A percentile compares a stretch with the other conserved stretches of the same genome.
Conservation (phyloP, 2,113 vertebrate genomes). For the Psephotus haematonotus region DNA sequence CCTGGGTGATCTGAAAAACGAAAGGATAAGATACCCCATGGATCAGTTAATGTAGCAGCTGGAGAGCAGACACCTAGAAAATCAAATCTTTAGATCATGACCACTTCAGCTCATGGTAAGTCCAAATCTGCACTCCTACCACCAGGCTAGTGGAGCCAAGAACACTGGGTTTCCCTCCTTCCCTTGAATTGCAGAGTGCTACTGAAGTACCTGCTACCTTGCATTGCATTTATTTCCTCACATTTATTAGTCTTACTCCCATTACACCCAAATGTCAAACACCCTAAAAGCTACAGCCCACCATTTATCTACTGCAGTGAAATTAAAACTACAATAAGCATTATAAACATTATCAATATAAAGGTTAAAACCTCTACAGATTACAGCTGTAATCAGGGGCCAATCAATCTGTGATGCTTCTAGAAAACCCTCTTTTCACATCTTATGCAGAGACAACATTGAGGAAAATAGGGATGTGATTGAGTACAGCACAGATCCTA, state of each 20-base stretch:
- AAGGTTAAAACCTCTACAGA: background rate
- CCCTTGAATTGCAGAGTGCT: background rate
- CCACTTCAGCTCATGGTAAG: fast-evolving
- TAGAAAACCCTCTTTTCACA: background rate
- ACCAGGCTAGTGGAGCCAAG: background rate
- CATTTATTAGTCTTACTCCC: background rate
- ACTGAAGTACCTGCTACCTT: background rate
- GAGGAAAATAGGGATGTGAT: background rate
- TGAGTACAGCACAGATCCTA: background rate
- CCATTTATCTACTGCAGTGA: background rate
- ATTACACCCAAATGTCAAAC: background rate
- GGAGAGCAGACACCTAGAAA: background rate
- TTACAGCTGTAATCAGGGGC: background rate
- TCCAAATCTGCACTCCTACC: background rate
- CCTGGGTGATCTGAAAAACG: slow-evolving; percentile 88
- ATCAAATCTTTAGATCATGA: background rate
- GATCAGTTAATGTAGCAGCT: background rate
- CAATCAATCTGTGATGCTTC: background rate
- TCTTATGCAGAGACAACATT: background rate
- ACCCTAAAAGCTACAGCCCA: background rate
- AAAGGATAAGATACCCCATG: background rate
- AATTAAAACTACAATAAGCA: background rate
- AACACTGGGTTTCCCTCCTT: background rate
- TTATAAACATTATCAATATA: background rate
- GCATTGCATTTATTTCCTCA: background rate